Percentiles rank a stretch among this genome's conserved stretches.
Conservation (phyloP, 2,113 vertebrate species). For the Abramis brama region DNA sequence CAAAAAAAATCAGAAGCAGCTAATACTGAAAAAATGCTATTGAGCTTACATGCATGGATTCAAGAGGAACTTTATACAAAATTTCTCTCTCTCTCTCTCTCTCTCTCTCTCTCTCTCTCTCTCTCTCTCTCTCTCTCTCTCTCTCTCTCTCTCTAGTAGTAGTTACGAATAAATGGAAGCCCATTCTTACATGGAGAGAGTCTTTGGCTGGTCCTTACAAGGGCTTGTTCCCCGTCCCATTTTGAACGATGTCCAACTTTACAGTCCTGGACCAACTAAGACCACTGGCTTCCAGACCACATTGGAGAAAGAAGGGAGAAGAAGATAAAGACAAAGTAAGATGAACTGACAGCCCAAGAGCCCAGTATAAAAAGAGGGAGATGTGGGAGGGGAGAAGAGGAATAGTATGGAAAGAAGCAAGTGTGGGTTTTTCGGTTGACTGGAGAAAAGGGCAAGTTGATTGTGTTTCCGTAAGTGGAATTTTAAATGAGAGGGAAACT, state of each 20-base stretch:
- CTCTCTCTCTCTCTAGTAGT: not conserved
- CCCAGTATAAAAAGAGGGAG: slow-evolving; percentile 4
- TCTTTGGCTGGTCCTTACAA: slow-evolving; percentile 25
- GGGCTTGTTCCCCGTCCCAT: not conserved
- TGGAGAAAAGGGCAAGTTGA: slow-evolving; percentile 50
- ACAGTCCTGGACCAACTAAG: slow-evolving; percentile 38
- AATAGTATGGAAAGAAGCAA: slow-evolving; percentile 29
- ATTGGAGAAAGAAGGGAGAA: slow-evolving; percentile 12
- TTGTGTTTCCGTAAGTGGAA: slow-evolving; percentile 57
- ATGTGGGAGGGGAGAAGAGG: slow-evolving; percentile 19
- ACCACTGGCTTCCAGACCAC: slow-evolving; percentile 5
- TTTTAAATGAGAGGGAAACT: slow-evolving; percentile 55
- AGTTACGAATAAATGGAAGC: not conserved
- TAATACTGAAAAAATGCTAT: not conserved
- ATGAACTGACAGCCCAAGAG: slow-evolving; percentile 12
- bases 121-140: too few relatives aligned
- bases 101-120: too few relatives aligned
- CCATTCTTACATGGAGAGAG: slow-evolving; percentile 27
- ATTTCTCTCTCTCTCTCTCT: not conserved
- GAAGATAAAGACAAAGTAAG: slow-evolving; percentile 37
- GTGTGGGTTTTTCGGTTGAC: slow-evolving; percentile 8
- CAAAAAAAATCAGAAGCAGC: not conserved
- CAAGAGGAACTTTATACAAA: not conserved
- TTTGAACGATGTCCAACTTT: slow-evolving; percentile 32
- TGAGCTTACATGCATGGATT: not conserved